Percentiles rank a stretch among this genome's conserved stretches.
phyloP scores from a whole-genome alignment of 2,113 vertebrate species.

The Todiramphus chloris region DNA sequence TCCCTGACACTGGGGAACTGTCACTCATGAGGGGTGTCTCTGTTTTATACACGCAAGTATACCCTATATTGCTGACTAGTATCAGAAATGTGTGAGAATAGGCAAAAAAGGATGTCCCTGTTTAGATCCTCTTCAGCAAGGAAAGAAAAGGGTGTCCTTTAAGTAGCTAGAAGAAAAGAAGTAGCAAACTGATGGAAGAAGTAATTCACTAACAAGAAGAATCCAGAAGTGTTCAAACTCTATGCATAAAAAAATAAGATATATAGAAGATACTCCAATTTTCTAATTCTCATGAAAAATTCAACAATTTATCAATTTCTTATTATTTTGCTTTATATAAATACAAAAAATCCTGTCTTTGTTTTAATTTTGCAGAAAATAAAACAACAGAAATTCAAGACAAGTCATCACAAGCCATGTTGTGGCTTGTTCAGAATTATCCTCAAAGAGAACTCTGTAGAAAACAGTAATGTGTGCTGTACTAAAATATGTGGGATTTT shows the following conservation, averaged over 20 bases:
- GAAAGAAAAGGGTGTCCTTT: background rate
- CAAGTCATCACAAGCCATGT: too few species aligned
- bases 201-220: background rate
- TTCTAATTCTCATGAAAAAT: background rate
- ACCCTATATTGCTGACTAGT: background rate
- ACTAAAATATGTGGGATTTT: background rate
- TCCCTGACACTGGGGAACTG: background rate
- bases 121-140: background rate
- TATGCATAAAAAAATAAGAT: background rate
- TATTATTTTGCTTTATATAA: background rate
- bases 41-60: background rate
- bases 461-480: background rate
- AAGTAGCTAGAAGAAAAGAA: background rate
- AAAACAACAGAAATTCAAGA: background rate
- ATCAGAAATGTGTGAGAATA: background rate
- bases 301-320: background rate
- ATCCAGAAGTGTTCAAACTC: background rate
- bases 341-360: background rate
- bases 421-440: background rate
- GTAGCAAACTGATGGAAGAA: background rate
- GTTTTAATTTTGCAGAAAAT: background rate
- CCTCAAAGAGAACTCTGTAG: background rate
- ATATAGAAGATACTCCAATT: background rate
- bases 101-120: background rate
- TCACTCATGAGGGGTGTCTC: background rate